phyloP scores from a whole-genome alignment of 2,113 vertebrate species.

The Nothobranchius furzeri region DNA sequence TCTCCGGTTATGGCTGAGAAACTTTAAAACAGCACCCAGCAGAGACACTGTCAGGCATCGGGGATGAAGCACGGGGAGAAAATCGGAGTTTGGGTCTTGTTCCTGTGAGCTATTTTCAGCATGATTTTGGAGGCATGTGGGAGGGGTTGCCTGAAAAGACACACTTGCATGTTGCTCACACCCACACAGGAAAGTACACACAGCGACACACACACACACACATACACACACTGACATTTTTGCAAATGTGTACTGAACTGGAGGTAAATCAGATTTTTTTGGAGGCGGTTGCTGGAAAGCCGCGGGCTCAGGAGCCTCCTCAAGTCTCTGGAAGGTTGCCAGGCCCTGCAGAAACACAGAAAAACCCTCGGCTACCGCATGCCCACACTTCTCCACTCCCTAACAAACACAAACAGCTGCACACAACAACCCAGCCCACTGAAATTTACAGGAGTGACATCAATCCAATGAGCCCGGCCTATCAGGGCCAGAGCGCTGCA shows the following conservation, averaged over 20 bases:
- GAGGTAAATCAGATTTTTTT: constrained; percentile 36
- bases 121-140: constrained; percentile 23
- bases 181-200: not conserved
- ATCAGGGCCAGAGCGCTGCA: constrained; percentile 59
- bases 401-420: constrained; percentile 20
- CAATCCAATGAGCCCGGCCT: constrained; percentile 61
- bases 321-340: constrained; percentile 53
- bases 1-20: constrained; percentile 26
- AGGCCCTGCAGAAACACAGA: constrained; percentile 34
- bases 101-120: constrained; percentile 31
- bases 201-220: not conserved
- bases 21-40: constrained; percentile 30
- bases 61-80: constrained; percentile 16
- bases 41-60: constrained; percentile 18
- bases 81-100: constrained; percentile 19
- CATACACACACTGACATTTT: constrained; percentile 19
- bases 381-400: not conserved
- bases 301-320: constrained; percentile 43
- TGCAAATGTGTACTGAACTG: constrained; percentile 17
- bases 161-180: constrained; percentile 17
- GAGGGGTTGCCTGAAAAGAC: constrained; percentile 20
- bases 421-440: constrained; percentile 46
- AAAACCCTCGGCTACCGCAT: constrained; percentile 37
- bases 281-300: constrained; percentile 40
- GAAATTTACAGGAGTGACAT: constrained; percentile 66